Conservation (phyloP, 2,888 invertebrate genomes). For the Philhelius pedissequus region DNA sequence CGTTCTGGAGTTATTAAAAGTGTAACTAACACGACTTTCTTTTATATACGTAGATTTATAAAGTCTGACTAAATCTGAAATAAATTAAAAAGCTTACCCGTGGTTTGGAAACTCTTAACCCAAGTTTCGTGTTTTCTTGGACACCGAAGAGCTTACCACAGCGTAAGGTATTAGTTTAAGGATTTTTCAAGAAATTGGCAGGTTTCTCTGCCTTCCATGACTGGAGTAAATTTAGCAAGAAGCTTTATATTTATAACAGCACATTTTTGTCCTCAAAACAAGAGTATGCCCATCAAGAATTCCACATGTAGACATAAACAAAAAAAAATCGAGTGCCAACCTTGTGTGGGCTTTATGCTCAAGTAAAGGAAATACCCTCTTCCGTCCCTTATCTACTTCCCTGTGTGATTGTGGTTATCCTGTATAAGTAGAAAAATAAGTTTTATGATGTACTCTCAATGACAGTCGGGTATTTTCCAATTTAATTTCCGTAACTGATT, state of each 20-base stretch:
- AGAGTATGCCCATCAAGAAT: background rate
- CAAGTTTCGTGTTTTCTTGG: too few species aligned
- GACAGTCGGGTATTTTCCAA: conserved; percentile 54
- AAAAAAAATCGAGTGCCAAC: background rate
- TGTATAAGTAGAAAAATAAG: conserved; percentile 10
- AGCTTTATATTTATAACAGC: background rate
- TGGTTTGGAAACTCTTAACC: too few species aligned
- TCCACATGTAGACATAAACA: background rate
- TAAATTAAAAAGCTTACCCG: too few species aligned
- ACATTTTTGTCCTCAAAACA: background rate
- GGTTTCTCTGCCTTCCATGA: too few species aligned
- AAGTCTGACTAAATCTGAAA: too few species aligned
- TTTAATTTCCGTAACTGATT: conserved; percentile 60
- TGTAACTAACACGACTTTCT: too few species aligned
- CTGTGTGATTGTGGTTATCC: background rate
- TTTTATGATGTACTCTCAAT: conserved; percentile 17
- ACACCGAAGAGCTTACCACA: too few species aligned
- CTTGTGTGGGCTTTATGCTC: background rate
- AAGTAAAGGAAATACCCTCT: background rate
- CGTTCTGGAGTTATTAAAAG: too few species aligned
- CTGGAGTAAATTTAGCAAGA: too few species aligned
- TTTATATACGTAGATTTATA: too few species aligned
- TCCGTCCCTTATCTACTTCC: background rate
- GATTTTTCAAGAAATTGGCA: too few species aligned
- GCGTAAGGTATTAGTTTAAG: too few species aligned